phyloP scores from a whole-genome alignment of 2,113 vertebrate species.

The Malurus melanocephalus region DNA sequence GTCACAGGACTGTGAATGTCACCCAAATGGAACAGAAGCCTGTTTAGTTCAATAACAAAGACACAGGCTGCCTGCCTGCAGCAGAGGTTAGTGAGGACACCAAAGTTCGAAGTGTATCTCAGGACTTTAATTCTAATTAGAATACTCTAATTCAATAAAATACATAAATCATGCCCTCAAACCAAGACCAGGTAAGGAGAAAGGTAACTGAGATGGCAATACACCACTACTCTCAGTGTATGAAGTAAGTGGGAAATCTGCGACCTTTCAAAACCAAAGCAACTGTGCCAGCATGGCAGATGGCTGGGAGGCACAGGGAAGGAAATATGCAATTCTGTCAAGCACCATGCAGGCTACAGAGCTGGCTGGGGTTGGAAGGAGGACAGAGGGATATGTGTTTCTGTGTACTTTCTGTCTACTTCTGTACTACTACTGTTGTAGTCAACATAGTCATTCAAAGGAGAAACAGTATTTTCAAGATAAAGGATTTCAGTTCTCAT shows the following conservation, averaged over 20 bases:
- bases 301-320: background rate
- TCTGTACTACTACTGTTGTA: background rate
- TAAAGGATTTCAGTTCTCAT: constrained; percentile 1
- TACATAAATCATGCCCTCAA: background rate
- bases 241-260: background rate
- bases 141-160: background rate
- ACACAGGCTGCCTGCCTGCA: background rate
- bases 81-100: background rate
- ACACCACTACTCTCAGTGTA: background rate
- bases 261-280: background rate
- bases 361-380: background rate
- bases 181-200: background rate
- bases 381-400: background rate
- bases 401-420: background rate
- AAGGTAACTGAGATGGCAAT: background rate
- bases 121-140: background rate
- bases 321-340: background rate
- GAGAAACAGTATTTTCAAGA: background rate
- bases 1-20: background rate
- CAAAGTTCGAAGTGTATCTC: background rate
- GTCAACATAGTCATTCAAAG: background rate
- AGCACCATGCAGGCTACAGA: background rate
- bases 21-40: background rate
- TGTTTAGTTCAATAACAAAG: background rate
- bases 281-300: constrained; percentile 15